Conservation (phyloP, 2,888 invertebrate genomes). For the Linyphia triangularis region DNA sequence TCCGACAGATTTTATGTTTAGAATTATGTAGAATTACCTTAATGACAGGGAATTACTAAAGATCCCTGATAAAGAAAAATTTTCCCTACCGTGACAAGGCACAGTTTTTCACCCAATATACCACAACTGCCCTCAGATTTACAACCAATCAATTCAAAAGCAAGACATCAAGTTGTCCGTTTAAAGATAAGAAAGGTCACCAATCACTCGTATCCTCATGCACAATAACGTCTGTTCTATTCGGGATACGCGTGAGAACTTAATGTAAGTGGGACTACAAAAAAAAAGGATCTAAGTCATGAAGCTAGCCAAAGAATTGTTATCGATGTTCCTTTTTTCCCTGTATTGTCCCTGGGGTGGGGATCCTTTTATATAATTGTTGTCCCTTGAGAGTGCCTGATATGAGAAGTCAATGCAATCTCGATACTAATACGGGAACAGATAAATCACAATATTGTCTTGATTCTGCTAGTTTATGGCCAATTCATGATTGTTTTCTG, state of each 20-base stretch:
- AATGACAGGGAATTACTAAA: no score
- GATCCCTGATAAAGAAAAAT: no score
- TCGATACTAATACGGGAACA: no score
- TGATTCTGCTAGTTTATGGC: no score
- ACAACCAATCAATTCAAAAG: background rate
- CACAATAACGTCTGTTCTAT: background rate
- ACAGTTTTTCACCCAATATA: background rate
- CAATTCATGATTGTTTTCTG: no score
- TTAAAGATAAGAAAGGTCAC: slow-evolving; percentile 8
- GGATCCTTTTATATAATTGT: background rate
- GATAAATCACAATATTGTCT: no score
- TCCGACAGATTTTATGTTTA: no score
- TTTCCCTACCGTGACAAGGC: background rate
- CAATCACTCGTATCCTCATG: background rate
- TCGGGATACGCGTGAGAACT: background rate
- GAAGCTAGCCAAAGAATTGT: background rate
- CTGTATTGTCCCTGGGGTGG: background rate
- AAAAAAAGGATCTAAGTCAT: background rate
- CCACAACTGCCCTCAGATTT: background rate
- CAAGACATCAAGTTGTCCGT: background rate
- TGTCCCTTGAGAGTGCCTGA: background rate
- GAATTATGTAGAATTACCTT: no score
- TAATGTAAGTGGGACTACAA: background rate
- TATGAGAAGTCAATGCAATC: background rate
- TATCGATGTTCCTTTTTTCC: background rate